Percentiles rank a stretch among this genome's conserved stretches.
Conservation (phyloP, 2,888 invertebrate genomes). For the Netelia melanura region DNA sequence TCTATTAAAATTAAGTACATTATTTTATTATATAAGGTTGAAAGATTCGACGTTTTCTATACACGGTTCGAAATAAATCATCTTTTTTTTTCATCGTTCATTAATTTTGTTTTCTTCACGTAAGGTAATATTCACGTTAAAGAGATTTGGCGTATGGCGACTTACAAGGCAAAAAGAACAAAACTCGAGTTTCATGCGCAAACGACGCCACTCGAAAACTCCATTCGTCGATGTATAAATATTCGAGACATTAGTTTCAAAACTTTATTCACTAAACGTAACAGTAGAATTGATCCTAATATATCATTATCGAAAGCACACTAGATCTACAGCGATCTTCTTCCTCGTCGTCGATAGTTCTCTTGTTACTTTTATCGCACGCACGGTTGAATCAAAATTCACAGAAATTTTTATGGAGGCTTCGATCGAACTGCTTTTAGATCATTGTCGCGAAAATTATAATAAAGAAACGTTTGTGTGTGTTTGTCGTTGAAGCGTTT, state of each 20-base stretch:
- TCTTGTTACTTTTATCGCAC: conserved; percentile 20
- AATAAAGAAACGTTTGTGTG: conserved; percentile 26
- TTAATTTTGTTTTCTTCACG: conserved; percentile 1
- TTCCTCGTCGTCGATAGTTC: conserved; percentile 20
- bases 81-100: conserved; percentile 1
- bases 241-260: conserved; percentile 62
- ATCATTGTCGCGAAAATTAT: conserved; percentile 49
- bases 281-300: conserved; percentile 69
- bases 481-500: conserved; percentile 32
- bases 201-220: not conserved
- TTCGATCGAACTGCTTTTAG: conserved; percentile 27
- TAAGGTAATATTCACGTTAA: conserved; percentile 20
- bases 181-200: conserved; percentile 10
- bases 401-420: conserved; percentile 28
- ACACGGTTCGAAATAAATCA: conserved; percentile 32
- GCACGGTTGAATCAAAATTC: conserved; percentile 15
- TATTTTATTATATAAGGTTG: conserved; percentile 48
- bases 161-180: conserved; percentile 18
- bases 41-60: conserved; percentile 51
- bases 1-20: conserved; percentile 55
- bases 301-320: conserved; percentile 69
- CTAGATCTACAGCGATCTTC: conserved; percentile 62
- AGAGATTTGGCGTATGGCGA: conserved; percentile 31
- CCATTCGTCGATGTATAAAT: conserved; percentile 10
- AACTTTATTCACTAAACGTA: conserved; percentile 69